phyloP scores from a whole-genome alignment of 1,140 invertebrate species.

The Batillaria attramentaria region DNA sequence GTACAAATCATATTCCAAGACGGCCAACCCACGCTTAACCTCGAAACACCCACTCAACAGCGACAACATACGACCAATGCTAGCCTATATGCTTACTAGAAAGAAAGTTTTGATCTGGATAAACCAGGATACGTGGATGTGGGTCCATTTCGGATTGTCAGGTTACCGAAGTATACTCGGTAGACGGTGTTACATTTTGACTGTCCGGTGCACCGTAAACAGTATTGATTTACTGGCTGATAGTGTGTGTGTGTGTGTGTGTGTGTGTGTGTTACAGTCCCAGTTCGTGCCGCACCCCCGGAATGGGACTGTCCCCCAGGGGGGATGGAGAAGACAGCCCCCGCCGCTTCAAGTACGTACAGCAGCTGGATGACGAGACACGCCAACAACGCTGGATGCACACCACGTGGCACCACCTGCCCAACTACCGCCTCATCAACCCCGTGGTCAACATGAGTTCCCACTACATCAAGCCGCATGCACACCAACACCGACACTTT shows the following conservation, averaged over 20 bases:
- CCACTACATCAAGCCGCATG: constrained; percentile 57
- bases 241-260: not conserved
- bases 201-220: too few species aligned
- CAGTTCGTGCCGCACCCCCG: not conserved
- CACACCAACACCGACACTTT: constrained; percentile 55
- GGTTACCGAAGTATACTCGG: too few species aligned
- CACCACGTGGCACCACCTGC: constrained; percentile 66
- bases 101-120: too few species aligned
- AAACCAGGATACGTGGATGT: too few species aligned
- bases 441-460: constrained; percentile 59
- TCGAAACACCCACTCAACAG: too few species aligned
- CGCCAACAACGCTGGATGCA: constrained; percentile 62
- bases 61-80: too few species aligned
- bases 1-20: too few species aligned
- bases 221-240: not conserved
- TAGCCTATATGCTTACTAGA: too few species aligned
- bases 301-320: constrained; percentile 2
- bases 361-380: constrained; percentile 53
- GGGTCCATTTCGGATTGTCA: too few species aligned
- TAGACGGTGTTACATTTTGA: too few species aligned
- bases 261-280: not conserved
- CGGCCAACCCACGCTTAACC: too few species aligned
- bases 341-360: constrained; percentile 47
- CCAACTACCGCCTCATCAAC: constrained; percentile 51
- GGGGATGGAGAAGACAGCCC: constrained; percentile 23